These are phyloP conservation scores for Daktulosphaira vitifoliae DNA, from an alignment of 1,140 invertebrate genomes.

Conservation along the genomic window DNA sequence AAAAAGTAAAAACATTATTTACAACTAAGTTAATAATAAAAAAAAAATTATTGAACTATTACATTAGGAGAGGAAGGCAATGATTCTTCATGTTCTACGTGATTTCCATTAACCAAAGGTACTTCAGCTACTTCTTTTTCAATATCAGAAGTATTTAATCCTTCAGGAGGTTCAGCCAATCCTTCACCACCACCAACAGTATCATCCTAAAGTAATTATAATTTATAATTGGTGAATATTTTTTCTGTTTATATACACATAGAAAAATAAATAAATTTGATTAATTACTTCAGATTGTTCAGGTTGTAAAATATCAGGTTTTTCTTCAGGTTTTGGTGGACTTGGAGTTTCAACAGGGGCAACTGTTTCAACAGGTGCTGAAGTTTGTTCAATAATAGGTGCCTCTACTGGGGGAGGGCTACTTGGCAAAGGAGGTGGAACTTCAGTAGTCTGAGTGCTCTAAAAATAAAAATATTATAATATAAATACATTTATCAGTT, in stretches of 20 bases:
- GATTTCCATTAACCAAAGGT: conserved; percentile 27
- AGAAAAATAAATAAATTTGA: too few species aligned
- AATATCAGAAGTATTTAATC: conserved; percentile 24
- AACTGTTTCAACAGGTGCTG: not conserved
- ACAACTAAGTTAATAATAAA: not conserved
- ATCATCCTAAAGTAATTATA: conserved; percentile 11
- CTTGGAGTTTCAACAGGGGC: conserved; percentile 16
- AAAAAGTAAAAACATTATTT: not conserved
- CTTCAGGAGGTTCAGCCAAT: conserved; percentile 25
- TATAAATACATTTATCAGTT: too few species aligned
- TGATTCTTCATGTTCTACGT: not conserved
- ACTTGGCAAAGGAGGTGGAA: conserved; percentile 11
- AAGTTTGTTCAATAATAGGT: not conserved
- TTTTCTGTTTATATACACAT: too few species aligned
- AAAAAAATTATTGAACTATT: not conserved
- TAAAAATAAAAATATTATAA: not conserved
- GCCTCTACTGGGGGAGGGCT: conserved; percentile 23
- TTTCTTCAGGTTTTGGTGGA: not conserved
- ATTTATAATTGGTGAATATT: too few species aligned
- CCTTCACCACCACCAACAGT: conserved; percentile 24
- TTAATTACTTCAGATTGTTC: conserved; percentile 1
- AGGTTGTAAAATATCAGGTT: not conserved
- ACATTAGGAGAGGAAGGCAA: conserved; percentile 6
- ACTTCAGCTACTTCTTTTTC: conserved; percentile 29
- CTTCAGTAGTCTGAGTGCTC: not conserved